A percentile compares a stretch with the other conserved stretches of the same genome.
Conservation (phyloP, 2,888 invertebrate species). For the Sepiola atlantica region DNA sequence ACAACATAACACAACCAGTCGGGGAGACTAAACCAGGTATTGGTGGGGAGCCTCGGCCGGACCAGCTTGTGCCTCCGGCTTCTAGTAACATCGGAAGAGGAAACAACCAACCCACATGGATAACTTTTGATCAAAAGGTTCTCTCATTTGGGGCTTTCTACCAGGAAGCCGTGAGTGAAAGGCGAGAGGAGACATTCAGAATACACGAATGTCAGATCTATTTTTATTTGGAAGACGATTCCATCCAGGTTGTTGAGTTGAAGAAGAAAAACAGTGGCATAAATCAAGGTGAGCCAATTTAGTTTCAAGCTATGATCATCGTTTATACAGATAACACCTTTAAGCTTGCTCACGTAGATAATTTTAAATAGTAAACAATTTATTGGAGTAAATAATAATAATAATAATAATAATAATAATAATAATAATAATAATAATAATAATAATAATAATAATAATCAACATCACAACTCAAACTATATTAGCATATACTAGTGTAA, state of each 20-base stretch:
- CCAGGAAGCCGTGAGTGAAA: constrained; percentile 86
- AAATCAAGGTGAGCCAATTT: constrained; percentile 83
- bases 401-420: too few species aligned
- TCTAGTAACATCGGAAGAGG: constrained; percentile 86
- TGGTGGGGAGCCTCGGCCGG: constrained; percentile 78
- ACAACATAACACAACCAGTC: constrained; percentile 76
- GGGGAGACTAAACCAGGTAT: constrained; percentile 80
- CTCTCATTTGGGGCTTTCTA: constrained; percentile 86
- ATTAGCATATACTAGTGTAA: too few species aligned
- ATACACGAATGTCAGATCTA: constrained; percentile 87
- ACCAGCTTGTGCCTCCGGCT: constrained; percentile 77
- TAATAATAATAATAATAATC: too few species aligned
- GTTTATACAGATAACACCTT: too few species aligned
- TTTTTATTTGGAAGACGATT: constrained; percentile 92
- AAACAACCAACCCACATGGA: constrained; percentile 87
- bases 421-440: too few species aligned
- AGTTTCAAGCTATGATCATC: neutral
- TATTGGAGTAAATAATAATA: too few species aligned
- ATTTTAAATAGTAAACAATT: too few species aligned
- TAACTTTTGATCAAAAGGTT: constrained; percentile 90
- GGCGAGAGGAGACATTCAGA: constrained; percentile 81
- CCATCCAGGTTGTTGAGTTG: constrained; percentile 90
- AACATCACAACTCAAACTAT: too few species aligned
- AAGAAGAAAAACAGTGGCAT: constrained; percentile 88
- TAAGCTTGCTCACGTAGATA: too few species aligned